Evolutionary conservation across 2,888 invertebrate genomes (phyloP).

Genomic region (Pachydiplax longipennis): DNA sequence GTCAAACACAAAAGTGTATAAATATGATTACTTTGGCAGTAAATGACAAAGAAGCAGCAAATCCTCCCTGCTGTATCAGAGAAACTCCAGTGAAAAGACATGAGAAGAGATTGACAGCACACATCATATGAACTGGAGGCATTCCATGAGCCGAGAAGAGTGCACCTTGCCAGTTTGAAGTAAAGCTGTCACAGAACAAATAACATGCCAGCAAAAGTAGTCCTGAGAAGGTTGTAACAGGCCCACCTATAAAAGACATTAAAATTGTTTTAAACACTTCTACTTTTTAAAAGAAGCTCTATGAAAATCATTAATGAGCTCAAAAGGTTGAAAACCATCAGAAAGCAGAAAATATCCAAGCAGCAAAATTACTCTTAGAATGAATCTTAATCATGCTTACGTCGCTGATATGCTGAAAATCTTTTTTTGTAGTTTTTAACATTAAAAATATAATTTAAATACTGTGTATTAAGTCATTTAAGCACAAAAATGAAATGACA

Average conservation of each 20-base stretch:
- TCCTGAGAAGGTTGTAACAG: constrained; percentile 83
- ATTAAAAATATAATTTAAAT: no score
- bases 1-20: neutral
- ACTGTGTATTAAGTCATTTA: no score
- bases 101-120: constrained; percentile 94
- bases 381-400: no score
- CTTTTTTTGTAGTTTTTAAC: no score
- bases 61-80: constrained; percentile 85
- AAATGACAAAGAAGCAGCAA: constrained; percentile 74
- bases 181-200: constrained; percentile 96
- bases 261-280: neutral
- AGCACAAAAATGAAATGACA: no score
- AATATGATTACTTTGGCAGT: constrained; percentile 68
- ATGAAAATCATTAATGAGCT: no score
- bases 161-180: constrained; percentile 96
- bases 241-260: neutral
- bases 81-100: constrained; percentile 87
- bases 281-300: no score
- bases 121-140: constrained; percentile 92
- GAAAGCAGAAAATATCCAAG: no score
- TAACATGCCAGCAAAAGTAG: constrained; percentile 85
- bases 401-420: no score
- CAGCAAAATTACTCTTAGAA: no score
- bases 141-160: constrained; percentile 83
- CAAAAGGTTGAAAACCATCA: no score